Evolutionary conservation across 2,797 vertebrate species (phyloP).

Genomic region (Lepus oiostolus): DNA sequence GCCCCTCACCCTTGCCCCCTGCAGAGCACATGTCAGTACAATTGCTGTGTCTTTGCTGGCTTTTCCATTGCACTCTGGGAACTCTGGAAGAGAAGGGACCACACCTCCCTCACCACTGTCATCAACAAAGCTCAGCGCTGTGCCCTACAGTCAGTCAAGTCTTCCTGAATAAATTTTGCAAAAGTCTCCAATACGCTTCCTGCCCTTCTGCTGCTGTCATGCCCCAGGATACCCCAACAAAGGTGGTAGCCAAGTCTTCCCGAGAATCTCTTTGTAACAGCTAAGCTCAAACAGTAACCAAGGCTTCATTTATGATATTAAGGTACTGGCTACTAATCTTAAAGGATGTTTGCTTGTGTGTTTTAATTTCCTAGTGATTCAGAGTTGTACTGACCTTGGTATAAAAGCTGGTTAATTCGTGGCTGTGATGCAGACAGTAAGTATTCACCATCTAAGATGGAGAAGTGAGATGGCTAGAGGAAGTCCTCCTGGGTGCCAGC

Average conservation of each 20-base stretch:
- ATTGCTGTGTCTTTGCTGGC: neutral
- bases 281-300: neutral
- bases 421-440: conserved; percentile 31
- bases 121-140: neutral
- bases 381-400: neutral
- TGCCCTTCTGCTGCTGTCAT: neutral
- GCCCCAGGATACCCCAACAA: neutral
- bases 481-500: conserved; percentile 29
- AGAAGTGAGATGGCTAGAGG: conserved; percentile 49
- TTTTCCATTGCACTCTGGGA: neutral
- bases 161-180: neutral
- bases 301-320: conserved; percentile 22
- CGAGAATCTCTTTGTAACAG: conserved; percentile 32
- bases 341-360: neutral
- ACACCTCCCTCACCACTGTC: neutral
- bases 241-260: neutral
- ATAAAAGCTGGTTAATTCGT: conserved; percentile 27
- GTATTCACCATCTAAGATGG: neutral
- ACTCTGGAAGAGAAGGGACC: neutral
- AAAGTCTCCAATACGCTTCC: neutral
- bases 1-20: neutral
- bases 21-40: neutral
- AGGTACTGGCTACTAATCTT: neutral
- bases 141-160: neutral
- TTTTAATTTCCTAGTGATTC: conserved; percentile 43